Evolutionary conservation across 1,140 invertebrate genomes (phyloP), one percentile per base, ranked within the genome.

Genomic region (Zaprionus tsacasi): DNA sequence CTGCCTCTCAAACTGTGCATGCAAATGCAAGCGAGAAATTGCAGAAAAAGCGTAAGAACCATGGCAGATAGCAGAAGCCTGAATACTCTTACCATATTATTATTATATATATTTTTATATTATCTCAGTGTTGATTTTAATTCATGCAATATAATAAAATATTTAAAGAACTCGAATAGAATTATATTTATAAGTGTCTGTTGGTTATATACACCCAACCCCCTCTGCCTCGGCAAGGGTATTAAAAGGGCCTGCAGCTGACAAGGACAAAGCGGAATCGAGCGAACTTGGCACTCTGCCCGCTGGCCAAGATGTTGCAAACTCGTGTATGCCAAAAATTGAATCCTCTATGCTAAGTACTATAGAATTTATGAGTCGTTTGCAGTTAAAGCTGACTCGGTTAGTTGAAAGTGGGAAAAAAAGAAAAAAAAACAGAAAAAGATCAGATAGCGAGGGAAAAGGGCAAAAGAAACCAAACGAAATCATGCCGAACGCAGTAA

Each of bases 281-380:
- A 48, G 61, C 43, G 35, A 60, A 10, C 33, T 74, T 77, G 75
- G 75, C 75, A 77, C 58, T 54, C 43, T 73, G 75, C 75, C 64
- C 70, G 17, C 52, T 33, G 54, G 61, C 56, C 61, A 69, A 54
- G 33, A 57, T 25, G 71, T 56, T 48, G 50, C 57, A 13, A 36
- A 27, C 50, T 38, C 40, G 38, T 57, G 70, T 59, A 54, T 69
- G 79, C 67, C 69, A 65, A 86, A 81, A 82, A 78, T 54, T 73
- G 68, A 79, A 87, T 82, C 79, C 66, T 76, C 52, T 75, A 85
- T 87, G 68, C 83, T 79, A 88, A 86, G 77, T 82, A 88, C 67
- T 67, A 66, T 50, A 63, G 64, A 80, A 87, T 88, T 82, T 87
- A 88, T 80, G 82, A 78, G 64, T 65, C 48, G 64, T 56, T 69